phyloP scores from a whole-genome alignment of 2,797 vertebrate genomes.

The Sparidentex hasta region DNA sequence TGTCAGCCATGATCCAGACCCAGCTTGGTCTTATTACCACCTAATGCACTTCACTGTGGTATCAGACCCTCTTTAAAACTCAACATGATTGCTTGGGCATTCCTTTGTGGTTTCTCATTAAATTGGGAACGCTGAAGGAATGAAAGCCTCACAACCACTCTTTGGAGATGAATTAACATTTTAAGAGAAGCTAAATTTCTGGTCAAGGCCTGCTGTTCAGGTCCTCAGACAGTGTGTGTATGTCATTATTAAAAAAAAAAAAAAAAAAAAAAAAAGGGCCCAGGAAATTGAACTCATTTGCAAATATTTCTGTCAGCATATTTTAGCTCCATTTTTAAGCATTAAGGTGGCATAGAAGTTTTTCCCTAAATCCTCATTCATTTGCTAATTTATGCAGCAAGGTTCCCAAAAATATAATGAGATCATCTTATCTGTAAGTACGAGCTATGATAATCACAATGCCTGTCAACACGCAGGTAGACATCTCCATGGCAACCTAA shows the following conservation, averaged over 20 bases:
- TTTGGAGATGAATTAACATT: conserved; percentile 44
- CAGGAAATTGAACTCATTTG: conserved; percentile 31
- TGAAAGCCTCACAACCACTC: conserved; percentile 40
- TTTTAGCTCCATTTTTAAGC: conserved; percentile 17
- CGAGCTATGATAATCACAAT: conserved; percentile 42
- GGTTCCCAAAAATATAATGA: conserved; percentile 33
- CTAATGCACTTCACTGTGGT: conserved; percentile 67
- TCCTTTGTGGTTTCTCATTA: conserved; percentile 73
- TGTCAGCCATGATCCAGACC: conserved; percentile 72
- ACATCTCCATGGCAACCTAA: conserved; percentile 34
- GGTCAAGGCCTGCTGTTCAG: conserved; percentile 14
- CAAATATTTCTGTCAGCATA: conserved; percentile 34
- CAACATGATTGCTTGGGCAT: conserved; percentile 51
- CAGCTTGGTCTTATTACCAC: conserved; percentile 70
- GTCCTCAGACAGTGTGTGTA: conserved; percentile 2
- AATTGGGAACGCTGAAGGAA: conserved; percentile 33
- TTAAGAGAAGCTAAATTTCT: conserved; percentile 22
- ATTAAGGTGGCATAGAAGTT: conserved; percentile 3
- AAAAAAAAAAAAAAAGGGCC: conserved; percentile 3
- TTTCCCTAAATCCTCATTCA: conserved; percentile 5
- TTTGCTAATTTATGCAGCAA: conserved; percentile 36
- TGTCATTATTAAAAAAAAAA: neutral
- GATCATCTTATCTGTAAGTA: conserved; percentile 37
- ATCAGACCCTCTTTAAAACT: conserved; percentile 41
- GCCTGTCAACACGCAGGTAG: conserved; percentile 26